phyloP scores from a whole-genome alignment of 2,797 vertebrate genomes.

The Dipus sagitta region DNA sequence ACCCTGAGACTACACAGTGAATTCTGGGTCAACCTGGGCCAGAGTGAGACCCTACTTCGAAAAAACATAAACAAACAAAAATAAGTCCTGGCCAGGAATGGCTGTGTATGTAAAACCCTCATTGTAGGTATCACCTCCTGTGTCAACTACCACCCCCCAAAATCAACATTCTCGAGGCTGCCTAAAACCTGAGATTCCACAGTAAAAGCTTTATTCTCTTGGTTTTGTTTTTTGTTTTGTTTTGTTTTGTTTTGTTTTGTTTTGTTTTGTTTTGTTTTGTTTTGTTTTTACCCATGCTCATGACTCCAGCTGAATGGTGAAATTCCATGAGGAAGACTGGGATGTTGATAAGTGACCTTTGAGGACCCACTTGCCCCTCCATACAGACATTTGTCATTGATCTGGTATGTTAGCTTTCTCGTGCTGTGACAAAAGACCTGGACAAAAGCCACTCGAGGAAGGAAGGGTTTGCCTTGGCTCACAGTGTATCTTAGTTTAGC shows the following conservation, averaged over 20 bases:
- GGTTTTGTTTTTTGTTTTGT: background rate
- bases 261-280: background rate
- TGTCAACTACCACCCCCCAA: background rate
- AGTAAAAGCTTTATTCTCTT: background rate
- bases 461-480: too few relatives aligned
- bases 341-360: background rate
- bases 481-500: too few relatives aligned
- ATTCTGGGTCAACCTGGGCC: too few relatives aligned
- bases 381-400: background rate
- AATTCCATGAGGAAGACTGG: background rate
- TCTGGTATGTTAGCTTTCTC: too few relatives aligned
- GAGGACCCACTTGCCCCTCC: fast-evolving
- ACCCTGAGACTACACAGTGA: too few relatives aligned
- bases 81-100: background rate
- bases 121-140: background rate
- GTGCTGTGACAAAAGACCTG: too few relatives aligned
- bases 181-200: background rate
- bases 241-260: background rate
- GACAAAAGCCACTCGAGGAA: too few relatives aligned
- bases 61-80: too few relatives aligned
- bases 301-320: background rate
- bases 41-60: too few relatives aligned
- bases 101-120: background rate
- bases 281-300: too few relatives aligned
- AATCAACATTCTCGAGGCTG: background rate